These are phyloP conservation scores for Uropetala carovei DNA, from an alignment of 2,888 invertebrate species.

Conservation along the genomic window DNA sequence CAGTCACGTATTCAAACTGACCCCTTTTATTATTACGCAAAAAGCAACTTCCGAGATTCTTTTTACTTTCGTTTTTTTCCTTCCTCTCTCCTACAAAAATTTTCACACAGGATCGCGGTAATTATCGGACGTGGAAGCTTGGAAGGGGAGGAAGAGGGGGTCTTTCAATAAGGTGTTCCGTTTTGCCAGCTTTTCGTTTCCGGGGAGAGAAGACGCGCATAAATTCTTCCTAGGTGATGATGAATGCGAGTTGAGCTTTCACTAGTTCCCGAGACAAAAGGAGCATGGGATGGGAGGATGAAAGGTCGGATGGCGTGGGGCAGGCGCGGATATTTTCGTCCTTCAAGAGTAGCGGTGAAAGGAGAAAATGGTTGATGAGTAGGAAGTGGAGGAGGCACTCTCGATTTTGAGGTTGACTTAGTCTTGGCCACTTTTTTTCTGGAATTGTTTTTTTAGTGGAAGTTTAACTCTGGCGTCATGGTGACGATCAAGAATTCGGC, in stretches of 20 bases:
- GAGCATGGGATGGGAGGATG: neutral
- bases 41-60: slow-evolving; percentile 27
- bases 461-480: neutral
- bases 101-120: slow-evolving; percentile 25
- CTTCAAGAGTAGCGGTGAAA: slow-evolving; percentile 17
- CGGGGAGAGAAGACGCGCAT: neutral
- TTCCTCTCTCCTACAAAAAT: neutral
- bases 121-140: slow-evolving; percentile 27
- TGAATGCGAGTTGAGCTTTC: slow-evolving; percentile 53
- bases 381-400: neutral
- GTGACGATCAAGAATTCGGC: too few relatives aligned
- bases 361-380: slow-evolving; percentile 18
- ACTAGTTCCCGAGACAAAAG: slow-evolving; percentile 56
- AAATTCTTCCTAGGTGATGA: slow-evolving; percentile 52
- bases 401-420: neutral
- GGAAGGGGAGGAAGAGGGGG: neutral
- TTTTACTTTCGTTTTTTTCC: neutral
- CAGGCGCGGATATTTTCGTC: too few relatives aligned
- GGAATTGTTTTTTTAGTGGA: neutral
- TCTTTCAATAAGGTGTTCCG: neutral
- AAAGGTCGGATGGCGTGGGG: too few relatives aligned
- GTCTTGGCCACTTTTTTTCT: too few relatives aligned
- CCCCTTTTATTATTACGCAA: neutral
- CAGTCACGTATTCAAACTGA: too few relatives aligned
- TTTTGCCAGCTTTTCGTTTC: slow-evolving; percentile 13